phyloP scores from a whole-genome alignment of 92 coral and sea anemone genomes.

The Muricea muricata region DNA sequence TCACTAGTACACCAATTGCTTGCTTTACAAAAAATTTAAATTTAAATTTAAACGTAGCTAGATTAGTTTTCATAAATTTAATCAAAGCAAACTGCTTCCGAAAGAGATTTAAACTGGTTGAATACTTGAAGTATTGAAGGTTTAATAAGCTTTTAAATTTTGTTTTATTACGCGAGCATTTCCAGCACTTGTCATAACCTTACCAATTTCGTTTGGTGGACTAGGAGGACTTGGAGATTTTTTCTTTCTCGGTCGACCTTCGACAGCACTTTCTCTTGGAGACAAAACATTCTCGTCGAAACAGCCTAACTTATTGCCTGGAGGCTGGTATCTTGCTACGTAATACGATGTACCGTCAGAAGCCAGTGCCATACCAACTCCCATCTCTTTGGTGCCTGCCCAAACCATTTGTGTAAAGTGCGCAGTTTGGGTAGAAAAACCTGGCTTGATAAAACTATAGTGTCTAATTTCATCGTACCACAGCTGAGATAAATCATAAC shows the following conservation, averaged over 20 bases:
- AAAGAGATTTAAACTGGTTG: too few species aligned
- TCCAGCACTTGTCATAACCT: too few species aligned
- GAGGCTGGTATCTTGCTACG: slow-evolving; percentile 95
- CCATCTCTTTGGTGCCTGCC: slow-evolving; percentile 88
- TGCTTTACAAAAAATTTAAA: too few species aligned
- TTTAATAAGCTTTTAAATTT: too few species aligned
- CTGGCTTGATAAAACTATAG: slow-evolving; percentile 85
- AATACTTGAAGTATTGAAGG: too few species aligned
- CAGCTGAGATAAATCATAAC: slow-evolving; percentile 82
- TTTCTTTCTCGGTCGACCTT: slow-evolving; percentile 37
- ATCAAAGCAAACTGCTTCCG: too few species aligned
- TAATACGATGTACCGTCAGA: slow-evolving; percentile 88
- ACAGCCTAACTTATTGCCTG: slow-evolving; percentile 90
- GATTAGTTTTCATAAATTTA: too few species aligned
- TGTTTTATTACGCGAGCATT: too few species aligned
- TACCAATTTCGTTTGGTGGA: slow-evolving; percentile 38
- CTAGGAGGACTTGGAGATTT: slow-evolving; percentile 24
- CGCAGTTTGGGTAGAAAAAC: slow-evolving; percentile 86
- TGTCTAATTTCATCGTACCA: slow-evolving; percentile 97
- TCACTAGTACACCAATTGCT: too few species aligned
- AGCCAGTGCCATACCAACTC: slow-evolving; percentile 88
- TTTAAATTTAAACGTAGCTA: too few species aligned
- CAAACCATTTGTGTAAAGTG: slow-evolving; percentile 93
- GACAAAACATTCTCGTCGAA: slow-evolving; percentile 88
- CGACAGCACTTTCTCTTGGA: slow-evolving; percentile 41